phyloP scores from a whole-genome alignment of 2,113 vertebrate genomes.

The Motacilla alba region DNA sequence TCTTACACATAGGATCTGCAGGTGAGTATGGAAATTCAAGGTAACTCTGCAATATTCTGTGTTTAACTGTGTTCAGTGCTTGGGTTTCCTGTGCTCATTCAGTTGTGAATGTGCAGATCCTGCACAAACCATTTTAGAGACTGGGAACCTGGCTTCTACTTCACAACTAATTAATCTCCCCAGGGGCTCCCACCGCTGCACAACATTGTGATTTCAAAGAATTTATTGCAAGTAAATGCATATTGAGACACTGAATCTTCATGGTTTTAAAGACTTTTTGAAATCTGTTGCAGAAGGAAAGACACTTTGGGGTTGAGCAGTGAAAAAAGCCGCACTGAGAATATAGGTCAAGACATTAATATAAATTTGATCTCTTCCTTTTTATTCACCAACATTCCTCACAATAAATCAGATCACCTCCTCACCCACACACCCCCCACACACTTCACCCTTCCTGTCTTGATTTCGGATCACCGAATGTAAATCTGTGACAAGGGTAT shows the following conservation, averaged over 20 bases:
- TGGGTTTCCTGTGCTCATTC: accelerated
- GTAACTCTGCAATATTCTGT: not conserved
- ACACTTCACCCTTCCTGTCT: conserved; percentile 72
- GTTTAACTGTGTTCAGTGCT: not conserved
- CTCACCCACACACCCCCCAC: conserved; percentile 42
- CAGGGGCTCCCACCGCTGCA: not conserved
- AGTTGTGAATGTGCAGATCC: not conserved
- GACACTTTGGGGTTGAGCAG: conserved; percentile 43
- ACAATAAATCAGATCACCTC: conserved; percentile 85
- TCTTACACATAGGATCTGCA: not conserved
- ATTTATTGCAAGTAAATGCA: conserved; percentile 14
- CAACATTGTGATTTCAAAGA: not conserved
- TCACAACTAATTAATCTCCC: not conserved
- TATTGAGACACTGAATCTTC: not conserved
- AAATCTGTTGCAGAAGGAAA: conserved; percentile 46
- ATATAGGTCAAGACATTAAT: conserved; percentile 80
- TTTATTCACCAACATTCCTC: conserved; percentile 83
- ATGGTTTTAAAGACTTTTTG: not conserved
- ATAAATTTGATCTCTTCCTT: conserved; percentile 86
- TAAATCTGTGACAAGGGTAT: conserved; percentile 98
- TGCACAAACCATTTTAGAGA: not conserved
- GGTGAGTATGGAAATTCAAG: not conserved
- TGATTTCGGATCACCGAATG: conserved; percentile 86
- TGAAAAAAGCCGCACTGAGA: conserved; percentile 68
- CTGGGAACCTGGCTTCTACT: not conserved